Evolutionary conservation across 2,113 vertebrate genomes (phyloP).

Genomic region (Rhinolophus ferrumequinum): DNA sequence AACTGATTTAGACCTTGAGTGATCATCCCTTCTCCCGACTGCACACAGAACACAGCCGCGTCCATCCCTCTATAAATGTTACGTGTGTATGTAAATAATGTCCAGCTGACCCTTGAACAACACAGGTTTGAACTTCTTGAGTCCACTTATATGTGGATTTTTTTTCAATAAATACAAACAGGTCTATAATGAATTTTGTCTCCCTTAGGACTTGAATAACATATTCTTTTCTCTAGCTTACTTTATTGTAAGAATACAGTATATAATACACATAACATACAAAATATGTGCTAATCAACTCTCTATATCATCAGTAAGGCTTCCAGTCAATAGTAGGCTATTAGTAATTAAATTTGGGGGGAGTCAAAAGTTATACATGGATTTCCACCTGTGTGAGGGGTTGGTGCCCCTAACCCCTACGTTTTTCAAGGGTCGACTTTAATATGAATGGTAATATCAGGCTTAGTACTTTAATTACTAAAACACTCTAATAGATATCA

Average conservation of each 20-base stretch:
- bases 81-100: neutral
- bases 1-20: neutral
- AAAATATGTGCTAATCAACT: neutral
- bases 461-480: constrained; percentile 15
- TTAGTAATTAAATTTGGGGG: neutral
- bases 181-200: neutral
- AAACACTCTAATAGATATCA: neutral
- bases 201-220: neutral
- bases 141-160: neutral
- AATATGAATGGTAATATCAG: neutral
- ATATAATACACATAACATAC: neutral
- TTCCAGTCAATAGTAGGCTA: neutral
- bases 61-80: neutral
- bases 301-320: neutral
- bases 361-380: neutral
- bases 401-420: neutral
- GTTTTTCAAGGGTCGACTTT: neutral
- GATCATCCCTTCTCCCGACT: neutral
- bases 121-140: neutral
- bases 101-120: neutral
- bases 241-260: neutral
- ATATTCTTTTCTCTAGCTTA: neutral
- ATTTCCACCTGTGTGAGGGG: neutral
- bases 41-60: neutral
- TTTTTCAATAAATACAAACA: neutral